Percentiles rank a stretch among this genome's conserved stretches.
phyloP scores from a whole-genome alignment of 1,140 invertebrate genomes.

The Achatina immaculata region DNA sequence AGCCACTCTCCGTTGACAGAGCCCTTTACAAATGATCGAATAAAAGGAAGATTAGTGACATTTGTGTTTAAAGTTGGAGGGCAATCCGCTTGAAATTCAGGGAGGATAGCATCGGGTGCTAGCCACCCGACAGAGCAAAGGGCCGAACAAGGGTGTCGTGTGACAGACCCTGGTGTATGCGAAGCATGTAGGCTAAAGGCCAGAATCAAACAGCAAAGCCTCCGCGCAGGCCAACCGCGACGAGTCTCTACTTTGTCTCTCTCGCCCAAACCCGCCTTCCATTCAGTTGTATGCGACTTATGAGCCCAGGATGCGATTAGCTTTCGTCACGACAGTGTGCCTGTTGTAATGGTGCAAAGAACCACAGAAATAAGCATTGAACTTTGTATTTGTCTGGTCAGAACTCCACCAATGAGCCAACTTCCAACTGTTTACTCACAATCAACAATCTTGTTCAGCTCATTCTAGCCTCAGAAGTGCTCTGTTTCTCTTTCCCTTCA shows the following conservation, averaged over 20 bases:
- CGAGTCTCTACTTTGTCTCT: background rate
- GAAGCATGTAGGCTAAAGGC: background rate
- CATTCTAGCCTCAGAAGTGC: background rate
- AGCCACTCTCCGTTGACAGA: background rate
- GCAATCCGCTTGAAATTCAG: constrained; percentile 3
- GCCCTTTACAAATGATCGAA: background rate
- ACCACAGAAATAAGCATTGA: background rate
- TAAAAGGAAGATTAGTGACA: background rate
- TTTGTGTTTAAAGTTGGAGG: constrained; percentile 1
- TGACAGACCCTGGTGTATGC: background rate
- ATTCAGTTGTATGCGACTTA: background rate
- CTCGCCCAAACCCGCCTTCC: background rate
- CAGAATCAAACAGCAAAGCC: background rate
- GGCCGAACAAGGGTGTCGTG: constrained; percentile 15
- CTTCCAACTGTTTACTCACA: background rate
- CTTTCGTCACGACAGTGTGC: background rate
- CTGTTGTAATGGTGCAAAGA: background rate
- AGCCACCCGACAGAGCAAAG: background rate
- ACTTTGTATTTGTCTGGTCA: background rate
- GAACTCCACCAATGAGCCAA: background rate
- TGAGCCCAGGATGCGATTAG: background rate
- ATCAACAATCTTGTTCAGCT: background rate
- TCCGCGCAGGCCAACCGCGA: background rate
- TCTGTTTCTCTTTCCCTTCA: background rate
- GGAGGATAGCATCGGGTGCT: background rate